phyloP scores from a whole-genome alignment of 2,113 vertebrate species.

The Camarhynchus parvulus region DNA sequence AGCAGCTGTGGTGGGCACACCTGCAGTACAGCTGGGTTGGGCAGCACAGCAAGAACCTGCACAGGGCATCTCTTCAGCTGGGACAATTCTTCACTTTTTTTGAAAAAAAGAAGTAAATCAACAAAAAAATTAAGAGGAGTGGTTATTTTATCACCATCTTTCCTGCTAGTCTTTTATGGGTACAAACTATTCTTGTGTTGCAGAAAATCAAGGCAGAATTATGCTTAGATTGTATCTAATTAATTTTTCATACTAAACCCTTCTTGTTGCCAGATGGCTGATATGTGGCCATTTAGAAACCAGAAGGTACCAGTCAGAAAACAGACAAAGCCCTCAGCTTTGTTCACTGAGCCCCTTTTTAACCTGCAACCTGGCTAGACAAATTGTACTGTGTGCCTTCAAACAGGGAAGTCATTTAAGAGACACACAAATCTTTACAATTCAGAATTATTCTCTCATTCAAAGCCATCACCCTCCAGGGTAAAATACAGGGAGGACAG shows the following conservation, averaged over 20 bases:
- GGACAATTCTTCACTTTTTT: background rate
- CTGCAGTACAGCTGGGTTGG: background rate
- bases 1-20: background rate
- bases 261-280: background rate
- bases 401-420: background rate
- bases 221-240: background rate
- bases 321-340: background rate
- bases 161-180: background rate
- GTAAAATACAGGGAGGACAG: background rate
- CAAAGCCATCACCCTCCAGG: background rate
- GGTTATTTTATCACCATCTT: background rate
- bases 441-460: background rate
- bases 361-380: background rate
- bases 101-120: background rate
- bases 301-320: background rate
- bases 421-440: background rate
- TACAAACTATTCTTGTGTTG: background rate
- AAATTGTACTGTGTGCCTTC: background rate
- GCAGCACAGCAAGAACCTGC: background rate
- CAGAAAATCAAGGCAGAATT: background rate
- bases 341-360: background rate
- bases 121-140: background rate
- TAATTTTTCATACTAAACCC: slow-evolving; percentile 30
- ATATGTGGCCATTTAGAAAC: background rate
- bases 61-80: background rate